phyloP scores from a whole-genome alignment of 2,797 vertebrate genomes.

The Psittacula derbiana region DNA sequence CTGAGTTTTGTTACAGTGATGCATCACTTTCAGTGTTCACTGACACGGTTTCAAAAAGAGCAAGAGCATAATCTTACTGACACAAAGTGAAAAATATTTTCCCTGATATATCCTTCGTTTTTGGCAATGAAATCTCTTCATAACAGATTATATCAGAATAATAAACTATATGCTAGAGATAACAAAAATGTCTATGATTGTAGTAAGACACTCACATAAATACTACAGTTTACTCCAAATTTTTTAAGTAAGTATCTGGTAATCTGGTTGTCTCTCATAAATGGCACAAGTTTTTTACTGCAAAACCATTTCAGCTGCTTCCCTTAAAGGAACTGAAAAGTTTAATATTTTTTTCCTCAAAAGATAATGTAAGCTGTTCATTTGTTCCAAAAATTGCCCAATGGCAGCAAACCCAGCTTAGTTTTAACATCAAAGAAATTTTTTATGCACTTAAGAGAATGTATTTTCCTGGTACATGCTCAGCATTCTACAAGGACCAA shows the following conservation, averaged over 20 bases:
- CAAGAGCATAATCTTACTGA: not conserved
- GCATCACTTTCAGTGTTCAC: not conserved
- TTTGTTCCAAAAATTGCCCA: not conserved
- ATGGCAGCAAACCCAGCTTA: not conserved
- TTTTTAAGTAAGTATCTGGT: not conserved
- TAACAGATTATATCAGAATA: not conserved
- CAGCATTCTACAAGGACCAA: not conserved
- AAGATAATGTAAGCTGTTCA: not conserved
- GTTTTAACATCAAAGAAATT: not conserved
- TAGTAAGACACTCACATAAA: not conserved
- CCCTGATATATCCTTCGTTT: not conserved
- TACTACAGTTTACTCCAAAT: not conserved
- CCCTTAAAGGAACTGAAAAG: not conserved
- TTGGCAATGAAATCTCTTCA: not conserved
- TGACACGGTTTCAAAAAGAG: not conserved
- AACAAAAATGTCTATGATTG: not conserved
- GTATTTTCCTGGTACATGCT: not conserved
- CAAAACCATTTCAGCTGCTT: not conserved
- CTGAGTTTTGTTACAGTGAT: not conserved
- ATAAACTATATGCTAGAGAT: not conserved
- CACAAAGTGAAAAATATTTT: not conserved
- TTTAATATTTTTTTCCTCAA: not conserved
- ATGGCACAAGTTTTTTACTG: not conserved
- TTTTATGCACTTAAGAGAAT: not conserved
- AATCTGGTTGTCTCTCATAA: not conserved